phyloP scores from a whole-genome alignment of 37 sponge, comb jelly and placozoan species.

The Crambe crambe region DNA sequence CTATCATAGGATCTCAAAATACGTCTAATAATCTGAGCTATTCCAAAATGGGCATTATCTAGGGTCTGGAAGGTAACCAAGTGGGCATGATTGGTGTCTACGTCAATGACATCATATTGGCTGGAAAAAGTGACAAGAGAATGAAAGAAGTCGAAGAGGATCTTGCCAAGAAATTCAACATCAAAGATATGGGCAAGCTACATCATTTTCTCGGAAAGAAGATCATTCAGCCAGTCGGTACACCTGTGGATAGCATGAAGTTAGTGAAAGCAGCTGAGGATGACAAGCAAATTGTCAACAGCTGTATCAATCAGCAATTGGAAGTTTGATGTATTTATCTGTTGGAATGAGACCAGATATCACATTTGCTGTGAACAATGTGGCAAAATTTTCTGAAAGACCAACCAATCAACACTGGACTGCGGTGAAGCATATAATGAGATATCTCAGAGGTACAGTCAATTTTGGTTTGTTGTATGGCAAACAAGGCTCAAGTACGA shows the following conservation, averaged over 20 bases:
- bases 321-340: slow-evolving; percentile 35
- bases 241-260: slow-evolving; percentile 53
- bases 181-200: no score
- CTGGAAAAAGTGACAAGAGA: slow-evolving; percentile 33
- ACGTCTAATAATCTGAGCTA: no score
- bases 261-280: slow-evolving; percentile 22
- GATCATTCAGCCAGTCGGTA: slow-evolving; percentile 34
- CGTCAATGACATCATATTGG: no score
- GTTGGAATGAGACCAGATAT: slow-evolving; percentile 45
- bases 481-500: not conserved
- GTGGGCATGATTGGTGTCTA: not conserved
- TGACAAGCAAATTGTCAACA: slow-evolving; percentile 15
- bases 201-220: no score
- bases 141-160: slow-evolving; percentile 31
- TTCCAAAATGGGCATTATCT: not conserved
- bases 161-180: no score
- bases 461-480: slow-evolving; percentile 38
- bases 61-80: not conserved
- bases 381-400: slow-evolving; percentile 36
- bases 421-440: no score
- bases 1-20: no score
- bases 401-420: no score
- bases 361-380: slow-evolving; percentile 27
- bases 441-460: no score
- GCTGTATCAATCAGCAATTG: no score